phyloP scores from a whole-genome alignment of 2,888 invertebrate species.

The Sarcophaga subvicina region DNA sequence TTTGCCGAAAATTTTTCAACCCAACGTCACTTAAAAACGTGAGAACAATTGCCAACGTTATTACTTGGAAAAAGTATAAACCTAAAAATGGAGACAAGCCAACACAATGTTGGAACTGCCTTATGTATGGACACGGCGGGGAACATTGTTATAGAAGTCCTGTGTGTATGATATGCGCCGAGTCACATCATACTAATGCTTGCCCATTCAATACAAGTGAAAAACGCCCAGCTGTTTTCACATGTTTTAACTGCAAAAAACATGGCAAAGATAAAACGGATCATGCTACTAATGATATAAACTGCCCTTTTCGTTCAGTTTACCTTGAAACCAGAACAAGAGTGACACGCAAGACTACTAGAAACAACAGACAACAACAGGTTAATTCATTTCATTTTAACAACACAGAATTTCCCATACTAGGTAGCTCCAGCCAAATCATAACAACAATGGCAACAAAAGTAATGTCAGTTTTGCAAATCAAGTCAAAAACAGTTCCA shows the following conservation, averaged over 20 bases:
- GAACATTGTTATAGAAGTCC: no score
- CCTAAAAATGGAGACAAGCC: no score
- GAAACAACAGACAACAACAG: no score
- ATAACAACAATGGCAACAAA: conserved; percentile 20
- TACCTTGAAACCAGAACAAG: conserved; percentile 23
- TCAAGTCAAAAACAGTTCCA: background rate
- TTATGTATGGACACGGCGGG: no score
- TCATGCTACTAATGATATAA: conserved; percentile 28
- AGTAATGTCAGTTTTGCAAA: background rate
- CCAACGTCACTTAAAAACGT: no score
- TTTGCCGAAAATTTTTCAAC: no score
- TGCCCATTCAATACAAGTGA: background rate
- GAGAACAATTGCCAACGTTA: no score
- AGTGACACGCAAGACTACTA: background rate
- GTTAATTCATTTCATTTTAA: no score
- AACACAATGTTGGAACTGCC: no score
- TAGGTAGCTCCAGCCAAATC: background rate
- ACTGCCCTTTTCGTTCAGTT: conserved; percentile 34
- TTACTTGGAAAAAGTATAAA: no score
- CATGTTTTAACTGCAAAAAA: conserved; percentile 41
- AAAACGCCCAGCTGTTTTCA: background rate
- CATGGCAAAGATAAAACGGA: conserved; percentile 17
- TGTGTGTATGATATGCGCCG: background rate
- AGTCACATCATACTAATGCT: background rate
- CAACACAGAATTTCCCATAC: no score